Evolutionary conservation across 2,888 invertebrate genomes (phyloP).

Genomic region (Drosophila kuntzei): DNA sequence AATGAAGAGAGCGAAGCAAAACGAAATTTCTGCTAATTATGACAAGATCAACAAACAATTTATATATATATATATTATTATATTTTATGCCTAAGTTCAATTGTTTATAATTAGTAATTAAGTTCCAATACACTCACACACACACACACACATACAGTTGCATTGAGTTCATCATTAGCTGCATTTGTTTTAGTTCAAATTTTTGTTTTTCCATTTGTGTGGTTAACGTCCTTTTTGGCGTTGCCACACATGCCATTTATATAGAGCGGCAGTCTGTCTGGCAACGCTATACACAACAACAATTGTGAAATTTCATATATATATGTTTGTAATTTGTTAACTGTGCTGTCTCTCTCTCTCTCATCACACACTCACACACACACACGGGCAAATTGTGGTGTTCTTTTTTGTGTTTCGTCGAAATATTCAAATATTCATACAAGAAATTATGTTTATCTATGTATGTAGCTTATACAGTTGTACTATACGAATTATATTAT

Average conservation of each 20-base stretch:
- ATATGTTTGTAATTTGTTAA: slow-evolving; percentile 16
- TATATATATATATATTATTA: slow-evolving; percentile 9
- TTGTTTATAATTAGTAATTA: slow-evolving; percentile 42
- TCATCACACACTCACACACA: slow-evolving; percentile 8
- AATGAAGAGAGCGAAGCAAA: slow-evolving; percentile 8
- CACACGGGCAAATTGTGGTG: slow-evolving; percentile 6
- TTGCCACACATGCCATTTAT: slow-evolving; percentile 14
- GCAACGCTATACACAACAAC: slow-evolving; percentile 6
- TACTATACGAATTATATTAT: slow-evolving; percentile 49
- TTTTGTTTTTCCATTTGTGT: slow-evolving; percentile 25
- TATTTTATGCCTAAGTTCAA: slow-evolving; percentile 48
- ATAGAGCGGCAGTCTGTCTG: neutral
- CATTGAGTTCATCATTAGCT: slow-evolving; percentile 36
- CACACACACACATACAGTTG: slow-evolving; percentile 19
- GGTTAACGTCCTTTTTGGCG: slow-evolving; percentile 11
- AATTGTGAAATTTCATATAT: slow-evolving; percentile 2
- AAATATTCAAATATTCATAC: slow-evolving; percentile 30
- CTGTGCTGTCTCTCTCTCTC: slow-evolving; percentile 11
- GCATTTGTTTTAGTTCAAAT: slow-evolving; percentile 66
- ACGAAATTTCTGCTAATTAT: slow-evolving; percentile 28
- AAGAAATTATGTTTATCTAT: slow-evolving; percentile 38
- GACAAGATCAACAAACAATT: slow-evolving; percentile 31
- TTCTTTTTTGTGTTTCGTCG: slow-evolving; percentile 31
- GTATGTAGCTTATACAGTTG: slow-evolving; percentile 42
- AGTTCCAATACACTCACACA: slow-evolving; percentile 28